Evolutionary conservation across 2,888 invertebrate species (phyloP).

Genomic region (Drosophila lacicola): DNA sequence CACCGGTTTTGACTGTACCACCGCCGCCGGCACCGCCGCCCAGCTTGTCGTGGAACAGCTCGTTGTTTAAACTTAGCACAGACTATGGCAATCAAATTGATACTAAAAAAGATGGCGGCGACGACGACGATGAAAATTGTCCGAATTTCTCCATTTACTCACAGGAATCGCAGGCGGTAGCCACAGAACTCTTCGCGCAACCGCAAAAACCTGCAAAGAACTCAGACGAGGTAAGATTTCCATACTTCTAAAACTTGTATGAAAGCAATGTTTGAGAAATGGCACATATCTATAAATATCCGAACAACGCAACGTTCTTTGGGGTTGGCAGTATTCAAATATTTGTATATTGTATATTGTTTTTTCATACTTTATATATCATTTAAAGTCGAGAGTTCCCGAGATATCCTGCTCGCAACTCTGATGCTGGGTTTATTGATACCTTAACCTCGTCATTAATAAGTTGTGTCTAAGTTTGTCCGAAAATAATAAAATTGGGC

Average conservation of each 20-base stretch:
- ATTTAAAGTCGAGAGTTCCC: too few species aligned
- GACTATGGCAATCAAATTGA: slow-evolving; percentile 82
- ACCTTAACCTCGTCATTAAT: too few species aligned
- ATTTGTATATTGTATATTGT: too few species aligned
- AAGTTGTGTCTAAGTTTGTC: too few species aligned
- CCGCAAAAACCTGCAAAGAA: slow-evolving; percentile 44
- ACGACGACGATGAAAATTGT: slow-evolving; percentile 89
- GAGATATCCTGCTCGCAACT: too few species aligned
- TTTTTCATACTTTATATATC: too few species aligned
- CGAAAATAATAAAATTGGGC: too few species aligned
- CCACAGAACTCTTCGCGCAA: slow-evolving; percentile 66
- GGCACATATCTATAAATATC: slow-evolving; percentile 31
- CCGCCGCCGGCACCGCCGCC: slow-evolving; percentile 83
- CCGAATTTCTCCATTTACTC: slow-evolving; percentile 95
- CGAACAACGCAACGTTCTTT: neutral
- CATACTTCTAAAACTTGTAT: slow-evolving; percentile 12
- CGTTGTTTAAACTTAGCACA: slow-evolving; percentile 81
- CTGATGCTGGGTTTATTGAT: too few species aligned
- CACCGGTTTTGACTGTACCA: slow-evolving; percentile 72
- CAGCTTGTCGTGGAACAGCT: slow-evolving; percentile 78
- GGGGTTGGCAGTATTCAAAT: neutral
- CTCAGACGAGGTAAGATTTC: slow-evolving; percentile 79
- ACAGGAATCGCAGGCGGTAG: slow-evolving; percentile 90
- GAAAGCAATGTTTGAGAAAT: slow-evolving; percentile 36
- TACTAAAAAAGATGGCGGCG: slow-evolving; percentile 83